A percentile compares a stretch with the other conserved stretches of the same genome.
These are phyloP conservation scores for Alexandromys fortis DNA, from an alignment of 2,113 vertebrate species.

Conservation along the genomic window DNA sequence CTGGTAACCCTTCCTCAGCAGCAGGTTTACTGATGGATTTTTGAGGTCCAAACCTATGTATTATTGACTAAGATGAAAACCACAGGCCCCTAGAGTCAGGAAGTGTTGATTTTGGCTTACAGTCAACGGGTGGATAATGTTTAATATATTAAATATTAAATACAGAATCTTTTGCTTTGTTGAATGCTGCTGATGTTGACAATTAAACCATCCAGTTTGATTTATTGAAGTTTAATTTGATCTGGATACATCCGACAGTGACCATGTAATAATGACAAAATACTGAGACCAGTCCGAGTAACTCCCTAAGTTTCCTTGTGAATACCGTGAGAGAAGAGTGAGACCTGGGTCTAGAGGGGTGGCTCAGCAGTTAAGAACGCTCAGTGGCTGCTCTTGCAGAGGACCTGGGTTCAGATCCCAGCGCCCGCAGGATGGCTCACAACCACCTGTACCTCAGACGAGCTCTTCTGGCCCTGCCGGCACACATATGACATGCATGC, in stretches of 20 bases:
- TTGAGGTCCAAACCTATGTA: conserved; percentile 44
- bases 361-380: background rate
- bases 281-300: background rate
- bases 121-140: conserved; percentile 41
- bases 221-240: conserved; percentile 64
- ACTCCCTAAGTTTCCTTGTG: conserved; percentile 15
- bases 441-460: background rate
- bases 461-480: background rate
- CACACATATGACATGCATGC: background rate
- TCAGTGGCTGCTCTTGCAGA: background rate
- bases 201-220: conserved; percentile 54
- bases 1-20: conserved; percentile 45
- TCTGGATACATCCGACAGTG: conserved; percentile 17
- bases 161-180: conserved; percentile 50
- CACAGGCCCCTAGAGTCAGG: conserved; percentile 31
- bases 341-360: background rate
- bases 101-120: conserved; percentile 56
- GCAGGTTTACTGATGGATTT: conserved; percentile 60
- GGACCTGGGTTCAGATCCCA: background rate
- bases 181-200: conserved; percentile 59
- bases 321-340: background rate
- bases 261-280: conserved; percentile 36
- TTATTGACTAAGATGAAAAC: conserved; percentile 64
- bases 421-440: background rate
- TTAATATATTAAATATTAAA: conserved; percentile 68